These are phyloP conservation scores for Phaonia tiefii DNA, from an alignment of 2,888 invertebrate species.

Conservation along the genomic window DNA sequence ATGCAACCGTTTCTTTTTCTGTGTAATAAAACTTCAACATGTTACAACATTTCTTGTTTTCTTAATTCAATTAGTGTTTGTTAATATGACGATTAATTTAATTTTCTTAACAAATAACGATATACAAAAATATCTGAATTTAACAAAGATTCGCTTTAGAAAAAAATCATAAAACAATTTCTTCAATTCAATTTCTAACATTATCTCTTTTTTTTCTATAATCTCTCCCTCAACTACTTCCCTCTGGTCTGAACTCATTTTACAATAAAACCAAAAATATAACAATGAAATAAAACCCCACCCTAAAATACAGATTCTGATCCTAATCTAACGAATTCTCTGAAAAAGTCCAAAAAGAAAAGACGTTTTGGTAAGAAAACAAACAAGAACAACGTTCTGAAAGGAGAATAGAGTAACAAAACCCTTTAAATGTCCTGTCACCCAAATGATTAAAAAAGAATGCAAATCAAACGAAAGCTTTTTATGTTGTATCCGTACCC, in stretches of 20 bases:
- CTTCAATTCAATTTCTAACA: conserved; percentile 42
- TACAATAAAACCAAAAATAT: conserved; percentile 50
- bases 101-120: too few species aligned
- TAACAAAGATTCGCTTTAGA: too few species aligned
- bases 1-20: too few species aligned
- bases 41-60: too few species aligned
- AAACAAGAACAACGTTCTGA: conserved; percentile 30
- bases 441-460: not conserved
- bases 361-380: conserved; percentile 80
- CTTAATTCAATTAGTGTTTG: too few species aligned
- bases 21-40: too few species aligned
- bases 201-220: conserved; percentile 54
- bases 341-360: conserved; percentile 80
- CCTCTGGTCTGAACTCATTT: conserved; percentile 46
- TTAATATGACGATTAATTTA: too few species aligned
- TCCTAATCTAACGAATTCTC: conserved; percentile 80
- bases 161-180: conserved; percentile 33
- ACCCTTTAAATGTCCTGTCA: conserved; percentile 50
- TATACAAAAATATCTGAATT: too few species aligned
- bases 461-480: conserved; percentile 41
- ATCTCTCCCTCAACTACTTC: conserved; percentile 43
- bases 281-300: conserved; percentile 64
- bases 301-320: conserved; percentile 77
- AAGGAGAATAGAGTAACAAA: conserved; percentile 36
- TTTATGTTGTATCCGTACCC: conserved; percentile 32